These are phyloP conservation scores for Epizoanthus scotinus DNA, from an alignment of 92 coral and sea anemone genomes.

Conservation along the genomic window DNA sequence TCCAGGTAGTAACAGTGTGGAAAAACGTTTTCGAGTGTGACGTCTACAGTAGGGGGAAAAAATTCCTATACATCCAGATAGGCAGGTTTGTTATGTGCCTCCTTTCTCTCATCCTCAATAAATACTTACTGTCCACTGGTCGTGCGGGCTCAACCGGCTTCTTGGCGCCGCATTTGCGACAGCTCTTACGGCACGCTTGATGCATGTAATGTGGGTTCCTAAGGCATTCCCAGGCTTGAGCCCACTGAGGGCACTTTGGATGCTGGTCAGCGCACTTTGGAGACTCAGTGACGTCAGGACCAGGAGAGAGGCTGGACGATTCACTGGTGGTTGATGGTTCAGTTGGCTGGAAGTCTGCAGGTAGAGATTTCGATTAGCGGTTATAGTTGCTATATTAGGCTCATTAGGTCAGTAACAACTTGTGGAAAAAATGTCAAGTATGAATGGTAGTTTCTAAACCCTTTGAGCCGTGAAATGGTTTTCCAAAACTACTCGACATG, in stretches of 20 bases:
- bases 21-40: too few species aligned
- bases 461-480: too few species aligned
- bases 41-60: too few species aligned
- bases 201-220: constrained; percentile 50
- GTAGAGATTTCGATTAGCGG: background rate
- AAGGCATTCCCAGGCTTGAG: constrained; percentile 47
- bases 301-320: background rate
- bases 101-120: too few species aligned
- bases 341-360: background rate
- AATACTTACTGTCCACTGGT: constrained; percentile 39
- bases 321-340: background rate
- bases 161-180: constrained; percentile 42
- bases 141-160: constrained; percentile 34
- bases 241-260: constrained; percentile 44
- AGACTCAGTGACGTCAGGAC: constrained; percentile 5
- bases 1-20: background rate
- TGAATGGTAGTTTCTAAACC: too few species aligned
- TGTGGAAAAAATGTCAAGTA: too few species aligned
- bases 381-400: too few species aligned
- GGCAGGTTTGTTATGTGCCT: too few species aligned
- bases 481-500: too few species aligned
- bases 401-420: too few species aligned
- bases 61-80: too few species aligned
- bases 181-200: constrained; percentile 44
- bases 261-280: constrained; percentile 39